Evolutionary conservation across 2,797 vertebrate genomes (phyloP).

Genomic region (Craterocephalus amniculus): DNA sequence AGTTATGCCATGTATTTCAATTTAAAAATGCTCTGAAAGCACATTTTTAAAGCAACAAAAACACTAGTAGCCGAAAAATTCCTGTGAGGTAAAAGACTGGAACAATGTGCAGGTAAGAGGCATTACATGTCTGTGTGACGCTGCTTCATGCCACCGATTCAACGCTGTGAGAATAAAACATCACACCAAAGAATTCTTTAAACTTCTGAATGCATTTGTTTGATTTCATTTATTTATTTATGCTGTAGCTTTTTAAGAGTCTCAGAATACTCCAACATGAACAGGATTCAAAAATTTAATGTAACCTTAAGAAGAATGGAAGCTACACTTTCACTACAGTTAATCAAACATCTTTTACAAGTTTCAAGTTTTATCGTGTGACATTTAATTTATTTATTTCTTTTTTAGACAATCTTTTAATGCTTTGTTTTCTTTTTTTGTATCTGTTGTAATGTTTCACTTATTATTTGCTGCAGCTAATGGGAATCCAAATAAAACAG

Average conservation of each 20-base stretch:
- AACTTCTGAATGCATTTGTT: background rate
- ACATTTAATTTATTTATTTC: no score
- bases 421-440: background rate
- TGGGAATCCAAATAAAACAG: no score
- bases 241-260: background rate
- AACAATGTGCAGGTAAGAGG: background rate
- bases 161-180: slow-evolving; percentile 1
- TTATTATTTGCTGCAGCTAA: no score
- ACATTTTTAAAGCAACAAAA: slow-evolving; percentile 18
- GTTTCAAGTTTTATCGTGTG: slow-evolving; percentile 10
- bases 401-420: no score
- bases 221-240: background rate
- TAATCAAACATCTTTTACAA: slow-evolving; percentile 16
- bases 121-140: background rate
- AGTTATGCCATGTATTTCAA: slow-evolving; percentile 15
- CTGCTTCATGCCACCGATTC: slow-evolving; percentile 4
- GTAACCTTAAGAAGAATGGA: slow-evolving; percentile 41
- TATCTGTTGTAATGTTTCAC: no score
- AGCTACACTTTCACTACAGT: background rate
- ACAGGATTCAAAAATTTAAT: slow-evolving; percentile 17
- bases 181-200: slow-evolving; percentile 6
- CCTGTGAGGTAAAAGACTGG: slow-evolving; percentile 15
- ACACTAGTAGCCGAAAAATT: background rate
- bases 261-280: background rate
- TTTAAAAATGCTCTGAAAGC: slow-evolving; percentile 7